Evolutionary conservation across 2,113 vertebrate genomes (phyloP).

Genomic region (Carollia perspicillata): DNA sequence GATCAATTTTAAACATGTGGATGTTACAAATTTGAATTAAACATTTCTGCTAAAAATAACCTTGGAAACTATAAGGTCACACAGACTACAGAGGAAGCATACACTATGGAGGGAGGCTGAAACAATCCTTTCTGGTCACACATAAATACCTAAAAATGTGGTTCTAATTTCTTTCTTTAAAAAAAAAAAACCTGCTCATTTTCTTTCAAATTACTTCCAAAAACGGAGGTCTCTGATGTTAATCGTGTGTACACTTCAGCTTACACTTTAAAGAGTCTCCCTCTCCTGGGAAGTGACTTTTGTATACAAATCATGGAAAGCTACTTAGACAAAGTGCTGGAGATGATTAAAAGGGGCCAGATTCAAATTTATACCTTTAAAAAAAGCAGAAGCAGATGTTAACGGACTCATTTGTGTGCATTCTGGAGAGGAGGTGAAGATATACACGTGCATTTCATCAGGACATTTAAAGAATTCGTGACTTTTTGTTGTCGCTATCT

Average conservation of each 20-base stretch:
- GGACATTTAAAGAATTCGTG: slow-evolving; percentile 48
- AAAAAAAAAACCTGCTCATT: slow-evolving; percentile 32
- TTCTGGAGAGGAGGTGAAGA: slow-evolving; percentile 51
- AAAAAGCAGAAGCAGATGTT: slow-evolving; percentile 75
- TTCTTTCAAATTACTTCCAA: slow-evolving; percentile 79
- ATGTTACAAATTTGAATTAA: background rate
- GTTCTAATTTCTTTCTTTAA: slow-evolving; percentile 69
- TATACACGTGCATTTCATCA: slow-evolving; percentile 72
- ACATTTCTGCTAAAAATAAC: background rate
- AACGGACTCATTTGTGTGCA: slow-evolving; percentile 68
- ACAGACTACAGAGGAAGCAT: background rate
- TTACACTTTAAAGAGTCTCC: slow-evolving; percentile 72
- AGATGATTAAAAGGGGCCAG: slow-evolving; percentile 78
- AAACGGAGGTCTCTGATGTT: slow-evolving; percentile 74
- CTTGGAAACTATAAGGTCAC: background rate
- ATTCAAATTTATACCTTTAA: slow-evolving; percentile 67
- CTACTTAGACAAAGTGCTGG: slow-evolving; percentile 74
- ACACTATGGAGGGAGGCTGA: background rate
- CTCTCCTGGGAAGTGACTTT: slow-evolving; percentile 78
- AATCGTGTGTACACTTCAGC: slow-evolving; percentile 73
- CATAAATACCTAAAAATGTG: slow-evolving; percentile 72
- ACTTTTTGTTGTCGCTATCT: slow-evolving; percentile 37
- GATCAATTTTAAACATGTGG: background rate
- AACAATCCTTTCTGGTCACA: slow-evolving; percentile 11
- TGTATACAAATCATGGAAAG: slow-evolving; percentile 80